Conservation (phyloP, 1,140 invertebrate genomes). For the Cherax quadricarinatus region DNA sequence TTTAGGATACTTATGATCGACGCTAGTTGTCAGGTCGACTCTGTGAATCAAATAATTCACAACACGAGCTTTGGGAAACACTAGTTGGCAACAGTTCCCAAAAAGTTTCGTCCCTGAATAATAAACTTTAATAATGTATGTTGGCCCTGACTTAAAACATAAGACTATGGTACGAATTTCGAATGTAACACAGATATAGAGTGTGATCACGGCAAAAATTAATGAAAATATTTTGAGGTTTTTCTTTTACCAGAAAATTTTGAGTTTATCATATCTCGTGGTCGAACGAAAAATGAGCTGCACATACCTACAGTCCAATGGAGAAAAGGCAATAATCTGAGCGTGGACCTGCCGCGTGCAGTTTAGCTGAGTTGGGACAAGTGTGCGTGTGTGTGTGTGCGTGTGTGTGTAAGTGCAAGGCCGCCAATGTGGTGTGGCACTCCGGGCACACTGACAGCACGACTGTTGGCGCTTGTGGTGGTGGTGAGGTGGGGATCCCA, state of each 20-base stretch:
- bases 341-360: slow-evolving; percentile 27
- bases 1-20: no score
- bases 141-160: background rate
- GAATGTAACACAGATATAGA: background rate
- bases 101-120: slow-evolving; percentile 30
- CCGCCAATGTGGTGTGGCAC: background rate
- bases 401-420: background rate
- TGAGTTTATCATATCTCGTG: background rate
- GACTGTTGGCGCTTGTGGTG: background rate
- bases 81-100: slow-evolving; percentile 31
- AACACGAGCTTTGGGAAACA: background rate
- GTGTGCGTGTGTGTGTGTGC: slow-evolving; percentile 48
- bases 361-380: slow-evolving; percentile 53
- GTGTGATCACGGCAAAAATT: no score
- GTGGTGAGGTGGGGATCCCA: background rate
- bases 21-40: background rate
- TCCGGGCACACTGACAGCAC: background rate
- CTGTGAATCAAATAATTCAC: background rate
- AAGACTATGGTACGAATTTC: background rate
- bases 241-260: no score
- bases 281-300: background rate
- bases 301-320: slow-evolving; percentile 20
- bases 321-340: slow-evolving; percentile 40
- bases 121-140: background rate
- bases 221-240: no score